A percentile compares a stretch with the other conserved stretches of the same genome.
Evolutionary conservation across 2,797 vertebrate genomes (phyloP).

Genomic region (Tragelaphus eurycerus): DNA sequence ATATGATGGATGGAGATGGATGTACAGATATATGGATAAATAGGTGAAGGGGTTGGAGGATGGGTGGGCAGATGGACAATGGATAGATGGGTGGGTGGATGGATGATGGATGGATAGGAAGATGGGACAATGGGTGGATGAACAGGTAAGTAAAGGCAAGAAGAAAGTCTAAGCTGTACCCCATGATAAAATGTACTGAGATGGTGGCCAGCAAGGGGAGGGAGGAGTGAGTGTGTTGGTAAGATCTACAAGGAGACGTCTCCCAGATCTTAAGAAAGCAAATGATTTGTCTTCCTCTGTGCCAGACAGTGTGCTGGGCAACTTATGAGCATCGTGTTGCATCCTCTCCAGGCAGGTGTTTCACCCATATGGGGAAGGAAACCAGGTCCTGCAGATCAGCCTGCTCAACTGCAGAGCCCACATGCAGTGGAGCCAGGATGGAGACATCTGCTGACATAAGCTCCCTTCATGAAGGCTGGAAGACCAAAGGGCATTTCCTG

Average conservation of each 20-base stretch:
- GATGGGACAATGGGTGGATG: too few species aligned
- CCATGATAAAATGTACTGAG: neutral
- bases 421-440: fast-evolving
- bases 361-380: fast-evolving
- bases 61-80: neutral
- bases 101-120: neutral
- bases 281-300: neutral
- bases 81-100: neutral
- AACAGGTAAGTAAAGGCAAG: neutral
- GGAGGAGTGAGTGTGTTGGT: neutral
- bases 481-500: neutral
- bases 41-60: neutral
- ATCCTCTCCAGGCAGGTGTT: neutral
- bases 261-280: neutral
- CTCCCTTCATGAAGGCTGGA: neutral
- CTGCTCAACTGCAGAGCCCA: fast-evolving
- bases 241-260: neutral
- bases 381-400: neutral
- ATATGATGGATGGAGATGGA: neutral
- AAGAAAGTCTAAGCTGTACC: neutral
- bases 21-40: neutral
- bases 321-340: fast-evolving
- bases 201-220: neutral
- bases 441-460: neutral
- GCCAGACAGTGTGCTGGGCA: fast-evolving